These are phyloP conservation scores for Thermophis baileyi DNA, from an alignment of 2,113 vertebrate genomes.

Conservation along the genomic window DNA sequence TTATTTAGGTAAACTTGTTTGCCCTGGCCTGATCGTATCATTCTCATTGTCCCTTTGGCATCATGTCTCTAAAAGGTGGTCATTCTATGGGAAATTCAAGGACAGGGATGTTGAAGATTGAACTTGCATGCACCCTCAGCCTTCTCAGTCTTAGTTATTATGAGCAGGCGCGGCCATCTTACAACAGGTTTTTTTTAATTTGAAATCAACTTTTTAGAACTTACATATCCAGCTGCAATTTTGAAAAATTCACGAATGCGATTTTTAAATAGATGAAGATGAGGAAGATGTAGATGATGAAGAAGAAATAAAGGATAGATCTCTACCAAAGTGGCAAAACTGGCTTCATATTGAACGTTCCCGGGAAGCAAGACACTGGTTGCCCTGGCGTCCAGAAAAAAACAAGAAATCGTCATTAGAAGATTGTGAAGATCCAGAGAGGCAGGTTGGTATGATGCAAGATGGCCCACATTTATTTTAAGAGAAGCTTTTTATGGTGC, in stretches of 20 bases:
- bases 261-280: conserved; percentile 73
- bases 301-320: conserved; percentile 84
- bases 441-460: conserved; percentile 77
- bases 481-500: neutral
- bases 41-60: neutral
- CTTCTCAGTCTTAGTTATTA: neutral
- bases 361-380: conserved; percentile 85
- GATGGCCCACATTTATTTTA: neutral
- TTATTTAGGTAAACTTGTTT: neutral
- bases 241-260: neutral
- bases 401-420: conserved; percentile 84
- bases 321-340: conserved; percentile 77
- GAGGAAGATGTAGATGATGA: conserved; percentile 79
- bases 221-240: neutral
- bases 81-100: neutral
- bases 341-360: conserved; percentile 85
- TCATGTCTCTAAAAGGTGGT: neutral
- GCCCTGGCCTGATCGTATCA: neutral
- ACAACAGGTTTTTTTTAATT: neutral
- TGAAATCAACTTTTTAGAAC: neutral
- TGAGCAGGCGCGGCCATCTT: neutral
- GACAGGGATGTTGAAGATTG: neutral
- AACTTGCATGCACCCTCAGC: neutral
- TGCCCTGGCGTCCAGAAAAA: conserved; percentile 93
- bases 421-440: conserved; percentile 95